Percentiles rank a stretch among this genome's conserved stretches.
Evolutionary conservation across 1,140 invertebrate genomes (phyloP).

Genomic region (Drosophila chauvacae): DNA sequence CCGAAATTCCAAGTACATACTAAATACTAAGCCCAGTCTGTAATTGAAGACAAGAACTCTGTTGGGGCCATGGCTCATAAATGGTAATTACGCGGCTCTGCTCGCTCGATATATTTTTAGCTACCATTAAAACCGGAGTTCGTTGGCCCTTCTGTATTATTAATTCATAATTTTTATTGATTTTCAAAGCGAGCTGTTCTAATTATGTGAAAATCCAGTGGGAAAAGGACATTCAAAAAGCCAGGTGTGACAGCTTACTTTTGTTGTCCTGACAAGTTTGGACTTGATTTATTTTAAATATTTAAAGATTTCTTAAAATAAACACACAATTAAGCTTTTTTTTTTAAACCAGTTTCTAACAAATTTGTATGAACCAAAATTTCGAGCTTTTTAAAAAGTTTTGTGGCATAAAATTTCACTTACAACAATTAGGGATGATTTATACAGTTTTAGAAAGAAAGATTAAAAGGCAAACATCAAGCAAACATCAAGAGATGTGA

Average conservation of each 20-base stretch:
- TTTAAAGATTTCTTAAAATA: not conserved
- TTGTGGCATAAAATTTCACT: not conserved
- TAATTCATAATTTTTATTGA: conserved; percentile 70
- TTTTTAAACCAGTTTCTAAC: not conserved
- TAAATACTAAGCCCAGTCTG: conserved; percentile 20
- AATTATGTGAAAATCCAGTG: conserved; percentile 1
- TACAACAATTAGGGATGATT: conserved; percentile 26
- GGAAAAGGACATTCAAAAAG: not conserved
- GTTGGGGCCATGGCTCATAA: conserved; percentile 41
- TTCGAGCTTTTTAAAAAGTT: conserved; percentile 5
- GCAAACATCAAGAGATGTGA: not conserved
- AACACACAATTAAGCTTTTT: not conserved
- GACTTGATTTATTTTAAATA: not conserved
- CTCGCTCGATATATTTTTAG: conserved; percentile 32
- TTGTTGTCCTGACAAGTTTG: not conserved
- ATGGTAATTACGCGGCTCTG: conserved; percentile 57
- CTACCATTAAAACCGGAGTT: conserved; percentile 50
- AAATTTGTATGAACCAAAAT: not conserved
- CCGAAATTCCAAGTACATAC: conserved; percentile 1
- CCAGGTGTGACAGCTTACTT: not conserved
- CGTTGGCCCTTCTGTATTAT: conserved; percentile 58
- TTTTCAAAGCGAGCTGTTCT: conserved; percentile 20
- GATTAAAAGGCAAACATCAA: not conserved
- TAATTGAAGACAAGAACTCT: conserved; percentile 41
- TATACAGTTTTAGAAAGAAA: not conserved